Conservation (phyloP, 2,888 invertebrate species). For the Brachyptera risi region DNA sequence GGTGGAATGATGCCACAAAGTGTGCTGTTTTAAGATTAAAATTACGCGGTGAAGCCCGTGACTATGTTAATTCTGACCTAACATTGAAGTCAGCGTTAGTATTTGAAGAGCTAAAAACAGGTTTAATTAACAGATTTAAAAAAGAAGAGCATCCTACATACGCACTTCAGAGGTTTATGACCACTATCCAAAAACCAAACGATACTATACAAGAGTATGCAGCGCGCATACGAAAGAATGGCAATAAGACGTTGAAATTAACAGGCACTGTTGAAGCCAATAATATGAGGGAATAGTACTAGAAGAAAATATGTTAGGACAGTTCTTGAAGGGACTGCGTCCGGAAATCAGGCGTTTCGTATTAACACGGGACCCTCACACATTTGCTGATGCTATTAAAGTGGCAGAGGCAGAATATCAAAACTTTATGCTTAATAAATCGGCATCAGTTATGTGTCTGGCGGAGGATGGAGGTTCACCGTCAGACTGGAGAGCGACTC, state of each 20-base stretch:
- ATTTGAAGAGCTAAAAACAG: not conserved
- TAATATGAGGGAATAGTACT: not conserved
- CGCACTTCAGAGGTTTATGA: not conserved
- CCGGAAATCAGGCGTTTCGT: not conserved
- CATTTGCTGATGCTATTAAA: not conserved
- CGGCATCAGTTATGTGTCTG: not conserved
- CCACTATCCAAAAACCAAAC: not conserved
- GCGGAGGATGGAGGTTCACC: not conserved
- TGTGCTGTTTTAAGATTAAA: not conserved
- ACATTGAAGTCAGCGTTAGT: not conserved
- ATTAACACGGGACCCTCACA: not conserved
- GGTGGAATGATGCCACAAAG: not conserved
- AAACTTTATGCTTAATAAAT: not conserved
- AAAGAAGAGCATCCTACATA: not conserved
- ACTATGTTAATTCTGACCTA: not conserved
- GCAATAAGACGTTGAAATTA: not conserved
- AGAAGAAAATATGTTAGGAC: not conserved
- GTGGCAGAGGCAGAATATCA: not conserved
- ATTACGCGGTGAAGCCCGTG: not conserved
- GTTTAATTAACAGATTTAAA: not conserved
- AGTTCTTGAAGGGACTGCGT: not conserved
- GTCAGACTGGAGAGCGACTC: not conserved
- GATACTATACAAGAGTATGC: not conserved
- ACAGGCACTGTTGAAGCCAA: not conserved
- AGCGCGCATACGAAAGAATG: not conserved